Evolutionary conservation across 2,797 vertebrate genomes (phyloP).

Genomic region (Austrolebias charrua): DNA sequence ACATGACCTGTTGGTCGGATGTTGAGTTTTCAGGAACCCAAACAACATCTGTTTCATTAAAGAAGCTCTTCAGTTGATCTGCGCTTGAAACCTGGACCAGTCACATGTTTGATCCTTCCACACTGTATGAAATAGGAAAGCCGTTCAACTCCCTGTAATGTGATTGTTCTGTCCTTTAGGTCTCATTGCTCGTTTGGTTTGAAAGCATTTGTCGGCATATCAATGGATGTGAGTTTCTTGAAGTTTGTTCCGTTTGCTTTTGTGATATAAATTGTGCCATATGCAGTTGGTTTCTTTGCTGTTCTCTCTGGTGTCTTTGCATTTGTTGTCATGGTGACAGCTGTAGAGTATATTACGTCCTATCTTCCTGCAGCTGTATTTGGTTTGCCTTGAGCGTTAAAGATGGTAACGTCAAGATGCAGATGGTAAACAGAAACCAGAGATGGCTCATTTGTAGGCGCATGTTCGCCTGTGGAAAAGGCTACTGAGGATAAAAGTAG

Average conservation of each 20-base stretch:
- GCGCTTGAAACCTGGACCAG: constrained; percentile 6
- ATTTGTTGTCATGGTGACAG: constrained; percentile 40
- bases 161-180: constrained; percentile 12
- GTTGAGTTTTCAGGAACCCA: constrained; percentile 25
- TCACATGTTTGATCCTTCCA: constrained; percentile 8
- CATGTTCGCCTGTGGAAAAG: constrained; percentile 24
- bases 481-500: constrained; percentile 30
- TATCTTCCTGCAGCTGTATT: constrained; percentile 45
- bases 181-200: constrained; percentile 34
- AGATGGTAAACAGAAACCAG: constrained; percentile 27
- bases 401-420: constrained; percentile 39
- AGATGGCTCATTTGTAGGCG: constrained; percentile 13
- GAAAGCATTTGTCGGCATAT: constrained; percentile 34
- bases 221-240: constrained; percentile 24
- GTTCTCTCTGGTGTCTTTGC: constrained; percentile 35
- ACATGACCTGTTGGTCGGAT: constrained; percentile 22
- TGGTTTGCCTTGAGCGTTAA: constrained; percentile 46
- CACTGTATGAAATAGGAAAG: constrained; percentile 9
- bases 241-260: constrained; percentile 44
- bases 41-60: background rate
- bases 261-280: constrained; percentile 71
- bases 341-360: constrained; percentile 40
- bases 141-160: constrained; percentile 5
- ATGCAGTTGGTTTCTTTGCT: constrained; percentile 51
- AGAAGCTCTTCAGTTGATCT: constrained; percentile 6